A percentile compares a stretch with the other conserved stretches of the same genome.
Evolutionary conservation across 2,797 vertebrate species (phyloP).

Genomic region (Tragelaphus oryx): DNA sequence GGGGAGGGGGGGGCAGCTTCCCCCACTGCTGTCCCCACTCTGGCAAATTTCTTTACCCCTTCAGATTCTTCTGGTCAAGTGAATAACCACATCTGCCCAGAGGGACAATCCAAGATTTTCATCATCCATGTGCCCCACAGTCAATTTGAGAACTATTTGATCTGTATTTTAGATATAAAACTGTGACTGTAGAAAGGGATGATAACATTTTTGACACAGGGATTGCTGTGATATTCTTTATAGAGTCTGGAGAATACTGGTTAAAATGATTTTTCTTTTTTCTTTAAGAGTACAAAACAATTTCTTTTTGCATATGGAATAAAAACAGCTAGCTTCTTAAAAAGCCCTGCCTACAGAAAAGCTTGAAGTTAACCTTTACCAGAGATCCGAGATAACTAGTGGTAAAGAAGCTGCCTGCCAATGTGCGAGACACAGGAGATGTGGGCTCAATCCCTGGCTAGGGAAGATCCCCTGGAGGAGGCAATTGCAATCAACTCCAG

Average conservation of each 20-base stretch:
- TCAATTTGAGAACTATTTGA: neutral
- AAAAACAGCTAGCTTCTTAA: neutral
- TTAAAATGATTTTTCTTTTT: neutral
- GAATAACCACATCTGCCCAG: neutral
- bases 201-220: neutral
- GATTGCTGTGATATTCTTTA: neutral
- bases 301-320: neutral
- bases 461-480: neutral
- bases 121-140: neutral
- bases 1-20: accelerated
- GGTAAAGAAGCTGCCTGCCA: neutral
- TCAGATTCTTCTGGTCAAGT: neutral
- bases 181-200: neutral
- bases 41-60: neutral
- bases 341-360: neutral
- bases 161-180: neutral
- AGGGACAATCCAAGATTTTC: neutral
- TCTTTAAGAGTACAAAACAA: neutral
- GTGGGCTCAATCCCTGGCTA: neutral
- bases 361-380: neutral
- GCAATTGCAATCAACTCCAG: neutral
- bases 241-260: neutral
- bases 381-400: neutral
- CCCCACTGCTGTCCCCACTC: neutral
- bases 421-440: neutral